phyloP scores from a whole-genome alignment of 2,888 invertebrate species.

The Tridacna crocea region DNA sequence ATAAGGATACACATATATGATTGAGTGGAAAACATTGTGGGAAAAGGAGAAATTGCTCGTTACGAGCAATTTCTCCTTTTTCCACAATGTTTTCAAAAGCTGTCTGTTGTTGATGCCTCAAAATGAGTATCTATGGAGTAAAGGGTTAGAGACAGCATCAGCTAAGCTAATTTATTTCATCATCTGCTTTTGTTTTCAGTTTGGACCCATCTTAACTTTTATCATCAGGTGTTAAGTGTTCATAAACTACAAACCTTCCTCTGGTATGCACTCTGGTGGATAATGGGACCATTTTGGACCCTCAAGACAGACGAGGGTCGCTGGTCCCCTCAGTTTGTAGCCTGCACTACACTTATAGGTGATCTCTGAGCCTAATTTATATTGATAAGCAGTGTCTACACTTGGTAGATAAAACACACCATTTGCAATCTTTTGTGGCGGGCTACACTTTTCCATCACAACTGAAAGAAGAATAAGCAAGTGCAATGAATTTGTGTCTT shows the following conservation, averaged over 20 bases:
- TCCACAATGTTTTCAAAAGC: neutral
- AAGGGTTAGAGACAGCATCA: too few relatives aligned
- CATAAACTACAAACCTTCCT: slow-evolving; percentile 33
- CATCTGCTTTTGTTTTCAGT: neutral
- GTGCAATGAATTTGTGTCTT: too few relatives aligned
- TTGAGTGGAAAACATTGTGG: too few relatives aligned
- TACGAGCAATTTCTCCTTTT: neutral
- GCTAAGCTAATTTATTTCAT: too few relatives aligned
- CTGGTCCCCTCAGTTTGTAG: slow-evolving; percentile 90
- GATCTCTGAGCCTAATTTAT: slow-evolving; percentile 84
- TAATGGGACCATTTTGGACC: slow-evolving; percentile 87
- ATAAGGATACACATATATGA: too few relatives aligned
- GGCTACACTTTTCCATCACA: slow-evolving; percentile 35
- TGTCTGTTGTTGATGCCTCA: too few relatives aligned
- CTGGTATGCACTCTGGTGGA: slow-evolving; percentile 76
- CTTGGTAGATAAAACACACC: slow-evolving; percentile 26
- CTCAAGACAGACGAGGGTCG: slow-evolving; percentile 92
- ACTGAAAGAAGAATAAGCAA: slow-evolving; percentile 25
- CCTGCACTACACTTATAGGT: slow-evolving; percentile 92
- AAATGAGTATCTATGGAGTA: too few relatives aligned
- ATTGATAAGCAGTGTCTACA: slow-evolving; percentile 3
- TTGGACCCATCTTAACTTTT: neutral
- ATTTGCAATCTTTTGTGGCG: slow-evolving; percentile 34
- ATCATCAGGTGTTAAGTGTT: neutral
- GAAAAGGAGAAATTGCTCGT: neutral